Evolutionary conservation across 2,888 invertebrate genomes (phyloP), one percentile per base, ranked within the genome.

Genomic region (Polyommatus iphigenia): DNA sequence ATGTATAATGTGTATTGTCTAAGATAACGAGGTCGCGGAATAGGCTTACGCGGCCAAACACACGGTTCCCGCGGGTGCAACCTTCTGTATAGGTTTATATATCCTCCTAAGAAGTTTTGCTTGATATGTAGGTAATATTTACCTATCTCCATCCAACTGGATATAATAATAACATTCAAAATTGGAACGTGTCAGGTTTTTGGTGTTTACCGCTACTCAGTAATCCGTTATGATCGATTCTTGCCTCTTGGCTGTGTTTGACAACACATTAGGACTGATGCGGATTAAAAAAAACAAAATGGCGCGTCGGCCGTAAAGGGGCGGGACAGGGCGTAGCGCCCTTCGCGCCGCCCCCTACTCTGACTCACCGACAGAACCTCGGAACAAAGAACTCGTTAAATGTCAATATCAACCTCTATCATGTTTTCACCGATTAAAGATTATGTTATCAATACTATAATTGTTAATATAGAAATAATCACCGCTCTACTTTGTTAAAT

Each of bases 271-370:
- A 86, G 84, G 86, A 86, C 88, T 91, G 91, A 91, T 89, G 89
- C 90, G 87, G 86, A 83, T 84, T 85, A 90, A 90, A 90, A 91
- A 89, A 90, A 90, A 90, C 88, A 91, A 91, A 92, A 90, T 92
- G 90, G 89, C 88, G 88, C 89, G 86, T 83, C 90, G 92, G 93
- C 91, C 91, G 93, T 18, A 67, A 67, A 67, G 67, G 91, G 83
- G 87, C 86, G 87, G 84, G 87, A 85, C 85, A 85, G 85, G 81
- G 81, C 92, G 92, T 90, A 88, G 90, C 91, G 92, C 92, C 92
- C 91, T 91, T 87, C 90, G 92, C 85, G 84, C 87, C 92, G 92
- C 92, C 93, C 91, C 90, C 86, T 91, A 90, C 84, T 90, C 86
- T 91, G 90, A 90, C 84, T 90, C 90, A 91, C 85, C 81, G 75